phyloP scores from a whole-genome alignment of 2,113 vertebrate genomes.

The Seriola dumerili region DNA sequence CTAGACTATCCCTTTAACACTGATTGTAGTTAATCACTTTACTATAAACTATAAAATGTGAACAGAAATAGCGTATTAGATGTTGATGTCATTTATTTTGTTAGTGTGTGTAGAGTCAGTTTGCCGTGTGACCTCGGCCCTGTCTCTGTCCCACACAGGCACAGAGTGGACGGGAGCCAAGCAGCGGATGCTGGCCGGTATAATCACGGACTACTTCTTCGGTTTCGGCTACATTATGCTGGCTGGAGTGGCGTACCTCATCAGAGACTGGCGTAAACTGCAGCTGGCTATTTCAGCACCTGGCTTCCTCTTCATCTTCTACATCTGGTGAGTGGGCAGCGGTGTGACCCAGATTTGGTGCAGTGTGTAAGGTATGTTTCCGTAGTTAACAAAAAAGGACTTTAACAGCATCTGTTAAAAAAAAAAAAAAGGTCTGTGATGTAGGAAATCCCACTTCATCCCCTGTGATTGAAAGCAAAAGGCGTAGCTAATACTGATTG shows the following conservation, averaged over 20 bases:
- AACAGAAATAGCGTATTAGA: background rate
- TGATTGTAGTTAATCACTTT: background rate
- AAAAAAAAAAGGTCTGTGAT: background rate
- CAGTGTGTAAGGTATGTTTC: no score
- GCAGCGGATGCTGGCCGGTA: constrained; percentile 85
- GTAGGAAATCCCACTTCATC: background rate
- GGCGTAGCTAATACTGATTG: background rate
- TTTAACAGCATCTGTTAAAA: background rate
- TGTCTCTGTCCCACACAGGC: constrained; percentile 73
- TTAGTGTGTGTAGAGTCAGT: background rate
- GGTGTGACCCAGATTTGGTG: background rate
- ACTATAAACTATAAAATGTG: background rate
- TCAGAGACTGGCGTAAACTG: constrained; percentile 91
- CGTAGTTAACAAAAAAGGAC: background rate
- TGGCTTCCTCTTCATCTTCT: constrained; percentile 87
- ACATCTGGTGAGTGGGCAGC: constrained; percentile 87
- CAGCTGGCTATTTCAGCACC: constrained; percentile 89
- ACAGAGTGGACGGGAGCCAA: constrained; percentile 91
- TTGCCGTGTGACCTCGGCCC: background rate
- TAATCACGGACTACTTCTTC: constrained; percentile 87
- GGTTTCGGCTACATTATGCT: constrained; percentile 90
- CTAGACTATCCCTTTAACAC: background rate
- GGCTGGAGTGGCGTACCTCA: constrained; percentile 88
- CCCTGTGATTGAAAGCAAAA: background rate
- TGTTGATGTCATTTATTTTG: background rate